Percentiles rank a stretch among this genome's conserved stretches.
Evolutionary conservation across 2,797 vertebrate species (phyloP).

Genomic region (Coluber constrictor): DNA sequence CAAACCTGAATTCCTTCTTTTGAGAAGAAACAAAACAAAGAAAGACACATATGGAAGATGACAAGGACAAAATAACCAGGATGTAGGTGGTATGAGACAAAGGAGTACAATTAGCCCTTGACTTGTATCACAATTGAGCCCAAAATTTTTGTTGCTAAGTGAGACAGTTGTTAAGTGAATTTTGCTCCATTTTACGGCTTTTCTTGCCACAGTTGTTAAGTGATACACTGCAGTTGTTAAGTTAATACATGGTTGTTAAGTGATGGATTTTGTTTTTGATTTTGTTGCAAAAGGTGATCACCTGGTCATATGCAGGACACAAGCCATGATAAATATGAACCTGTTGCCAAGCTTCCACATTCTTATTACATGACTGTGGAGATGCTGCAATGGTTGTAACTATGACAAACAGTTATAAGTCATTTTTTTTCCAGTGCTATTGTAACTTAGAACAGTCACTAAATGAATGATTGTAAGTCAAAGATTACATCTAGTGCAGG

Average conservation of each 20-base stretch:
- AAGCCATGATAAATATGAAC: neutral
- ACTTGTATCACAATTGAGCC: neutral
- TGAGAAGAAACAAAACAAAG: neutral
- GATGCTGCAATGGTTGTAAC: neutral
- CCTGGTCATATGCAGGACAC: neutral
- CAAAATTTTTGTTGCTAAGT: neutral
- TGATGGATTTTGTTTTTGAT: neutral
- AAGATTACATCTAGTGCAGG: neutral
- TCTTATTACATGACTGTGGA: neutral
- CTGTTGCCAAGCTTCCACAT: neutral
- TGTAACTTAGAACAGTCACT: neutral
- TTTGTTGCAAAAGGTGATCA: neutral
- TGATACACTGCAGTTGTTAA: neutral
- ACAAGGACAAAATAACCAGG: neutral
- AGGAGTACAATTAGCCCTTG: neutral
- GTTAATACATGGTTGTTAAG: neutral
- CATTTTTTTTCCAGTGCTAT: neutral
- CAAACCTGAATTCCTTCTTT: neutral
- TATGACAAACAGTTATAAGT: neutral
- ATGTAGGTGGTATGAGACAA: neutral
- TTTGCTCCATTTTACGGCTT: neutral
- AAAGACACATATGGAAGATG: neutral
- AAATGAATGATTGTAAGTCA: neutral
- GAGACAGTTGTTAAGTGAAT: neutral
- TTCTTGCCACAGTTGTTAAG: neutral